Evolutionary conservation across 2,888 invertebrate species (phyloP).

Genomic region (Drosophila neotestacea): DNA sequence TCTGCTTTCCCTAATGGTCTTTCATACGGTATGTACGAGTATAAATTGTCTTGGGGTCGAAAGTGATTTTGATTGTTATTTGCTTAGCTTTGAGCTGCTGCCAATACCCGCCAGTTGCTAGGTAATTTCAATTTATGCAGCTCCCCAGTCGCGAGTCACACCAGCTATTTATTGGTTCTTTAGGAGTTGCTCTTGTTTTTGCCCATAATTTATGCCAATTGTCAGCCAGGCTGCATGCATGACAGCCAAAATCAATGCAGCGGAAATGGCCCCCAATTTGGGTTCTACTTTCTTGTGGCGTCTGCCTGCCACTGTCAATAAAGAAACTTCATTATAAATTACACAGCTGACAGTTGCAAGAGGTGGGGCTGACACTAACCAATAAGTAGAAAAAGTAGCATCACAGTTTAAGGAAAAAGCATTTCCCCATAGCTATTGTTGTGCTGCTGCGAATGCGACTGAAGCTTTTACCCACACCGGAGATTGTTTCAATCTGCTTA

Average conservation of each 20-base stretch:
- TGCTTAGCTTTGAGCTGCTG: conserved; percentile 48
- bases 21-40: conserved; percentile 24
- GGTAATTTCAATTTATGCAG: conserved; percentile 53
- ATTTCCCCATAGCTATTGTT: conserved; percentile 26
- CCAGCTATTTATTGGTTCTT: conserved; percentile 37
- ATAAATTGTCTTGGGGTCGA: conserved; percentile 77
- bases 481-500: conserved; percentile 77
- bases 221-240: conserved; percentile 59
- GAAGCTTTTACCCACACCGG: conserved; percentile 69
- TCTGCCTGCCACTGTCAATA: conserved; percentile 58
- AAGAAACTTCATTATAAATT: conserved; percentile 75
- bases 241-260: conserved; percentile 68
- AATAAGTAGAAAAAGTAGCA: conserved; percentile 13
- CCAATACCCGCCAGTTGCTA: conserved; percentile 11
- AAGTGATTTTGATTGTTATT: conserved; percentile 80
- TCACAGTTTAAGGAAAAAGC: conserved; percentile 32
- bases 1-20: conserved; percentile 23
- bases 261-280: conserved; percentile 49
- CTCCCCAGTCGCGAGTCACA: conserved; percentile 7
- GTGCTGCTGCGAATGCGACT: conserved; percentile 17
- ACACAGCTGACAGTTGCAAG: conserved; percentile 65
- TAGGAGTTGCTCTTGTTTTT: conserved; percentile 15
- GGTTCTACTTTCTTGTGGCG: conserved; percentile 3
- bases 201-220: conserved; percentile 65
- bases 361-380: conserved; percentile 16